These are phyloP conservation scores for Drosophila insularis DNA, from an alignment of 1,140 invertebrate species.

Conservation along the genomic window DNA sequence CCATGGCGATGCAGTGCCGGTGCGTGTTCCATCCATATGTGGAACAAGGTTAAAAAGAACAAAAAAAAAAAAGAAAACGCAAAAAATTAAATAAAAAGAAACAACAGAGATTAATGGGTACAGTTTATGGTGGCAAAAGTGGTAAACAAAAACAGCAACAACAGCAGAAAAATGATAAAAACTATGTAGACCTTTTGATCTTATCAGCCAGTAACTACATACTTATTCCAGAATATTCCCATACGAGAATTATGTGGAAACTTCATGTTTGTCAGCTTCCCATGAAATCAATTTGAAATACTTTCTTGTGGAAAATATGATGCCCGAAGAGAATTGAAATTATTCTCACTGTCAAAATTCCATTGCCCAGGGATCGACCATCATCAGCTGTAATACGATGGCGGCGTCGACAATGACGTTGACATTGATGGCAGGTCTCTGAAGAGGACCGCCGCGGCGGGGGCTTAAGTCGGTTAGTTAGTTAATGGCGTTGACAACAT, in stretches of 20 bases:
- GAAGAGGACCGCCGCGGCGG: not conserved
- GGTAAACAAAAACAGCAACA: not conserved
- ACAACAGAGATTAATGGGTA: slow-evolving; percentile 50
- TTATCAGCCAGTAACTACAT: not conserved
- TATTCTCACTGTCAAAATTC: slow-evolving; percentile 7
- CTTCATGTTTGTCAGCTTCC: not conserved
- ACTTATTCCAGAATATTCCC: not conserved
- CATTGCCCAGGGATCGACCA: not conserved
- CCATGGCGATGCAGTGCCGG: slow-evolving; percentile 38
- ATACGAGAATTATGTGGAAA: not conserved
- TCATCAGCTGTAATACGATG: not conserved
- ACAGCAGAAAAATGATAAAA: not conserved
- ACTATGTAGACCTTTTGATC: not conserved
- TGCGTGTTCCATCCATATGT: slow-evolving; percentile 28
- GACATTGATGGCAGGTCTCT: slow-evolving; percentile 1
- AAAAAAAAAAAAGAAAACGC: not conserved
- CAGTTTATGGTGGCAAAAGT: slow-evolving; percentile 21
- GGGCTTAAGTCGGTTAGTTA: not conserved
- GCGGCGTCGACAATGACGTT: not conserved
- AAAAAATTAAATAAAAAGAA: not conserved
- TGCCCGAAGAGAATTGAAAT: not conserved
- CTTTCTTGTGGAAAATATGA: not conserved
- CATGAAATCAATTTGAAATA: slow-evolving; percentile 13
- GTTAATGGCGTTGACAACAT: slow-evolving; percentile 53
- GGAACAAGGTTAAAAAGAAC: slow-evolving; percentile 6